Percentiles rank a stretch among this genome's conserved stretches.
phyloP scores from a whole-genome alignment of 2,888 invertebrate genomes.

The Nasonia oneida region DNA sequence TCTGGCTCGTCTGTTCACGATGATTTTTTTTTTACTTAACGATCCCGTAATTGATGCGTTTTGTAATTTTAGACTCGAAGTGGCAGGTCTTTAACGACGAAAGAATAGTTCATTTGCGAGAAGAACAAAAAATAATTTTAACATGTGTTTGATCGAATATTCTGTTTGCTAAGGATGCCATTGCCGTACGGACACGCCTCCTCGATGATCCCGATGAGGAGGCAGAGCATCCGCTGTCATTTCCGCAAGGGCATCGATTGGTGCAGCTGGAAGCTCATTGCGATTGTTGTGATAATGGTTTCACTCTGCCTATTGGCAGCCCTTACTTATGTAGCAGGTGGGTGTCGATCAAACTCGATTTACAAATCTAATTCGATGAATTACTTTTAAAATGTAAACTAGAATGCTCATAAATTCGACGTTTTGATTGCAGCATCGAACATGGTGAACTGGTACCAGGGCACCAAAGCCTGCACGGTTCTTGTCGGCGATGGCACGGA shows the following conservation, averaged over 20 bases:
- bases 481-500: conserved; percentile 89
- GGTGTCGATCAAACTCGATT: conserved; percentile 64
- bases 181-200: conserved; percentile 77
- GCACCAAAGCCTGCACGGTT: conserved; percentile 90
- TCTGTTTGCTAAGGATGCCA: conserved; percentile 71
- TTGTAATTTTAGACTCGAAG: conserved; percentile 34
- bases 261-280: conserved; percentile 96
- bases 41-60: conserved; percentile 20
- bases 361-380: neutral
- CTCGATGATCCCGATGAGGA: conserved; percentile 78
- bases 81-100: neutral
- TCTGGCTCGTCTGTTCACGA: conserved; percentile 24
- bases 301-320: conserved; percentile 91
- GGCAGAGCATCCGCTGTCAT: conserved; percentile 87
- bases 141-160: neutral
- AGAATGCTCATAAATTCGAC: neutral
- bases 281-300: conserved; percentile 92
- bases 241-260: conserved; percentile 92
- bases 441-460: conserved; percentile 91
- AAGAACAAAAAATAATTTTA: neutral
- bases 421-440: conserved; percentile 84
- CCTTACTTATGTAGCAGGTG: conserved; percentile 93
- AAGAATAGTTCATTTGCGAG: neutral
- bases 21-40: conserved; percentile 33
- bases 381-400: too few relatives aligned